phyloP scores from a whole-genome alignment of 1,140 invertebrate genomes.

The Drosophila seguyi region DNA sequence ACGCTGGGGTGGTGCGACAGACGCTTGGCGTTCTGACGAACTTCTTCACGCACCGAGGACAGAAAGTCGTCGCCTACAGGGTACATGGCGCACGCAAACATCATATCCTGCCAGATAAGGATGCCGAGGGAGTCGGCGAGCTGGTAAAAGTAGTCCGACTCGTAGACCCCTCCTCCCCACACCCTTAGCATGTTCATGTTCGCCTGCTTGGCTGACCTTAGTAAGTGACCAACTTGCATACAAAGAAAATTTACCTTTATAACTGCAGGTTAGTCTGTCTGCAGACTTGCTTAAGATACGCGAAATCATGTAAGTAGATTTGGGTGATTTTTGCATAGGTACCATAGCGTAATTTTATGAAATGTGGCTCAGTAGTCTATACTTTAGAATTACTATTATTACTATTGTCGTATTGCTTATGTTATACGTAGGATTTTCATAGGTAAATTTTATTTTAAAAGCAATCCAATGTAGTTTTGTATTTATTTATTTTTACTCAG shows the following conservation, averaged over 20 bases:
- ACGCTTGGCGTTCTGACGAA: slow-evolving; percentile 93
- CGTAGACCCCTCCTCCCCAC: slow-evolving; percentile 99
- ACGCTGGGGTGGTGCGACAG: slow-evolving; percentile 96
- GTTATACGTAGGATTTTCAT: too few relatives aligned
- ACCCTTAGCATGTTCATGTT: slow-evolving; percentile 98
- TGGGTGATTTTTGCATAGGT: neutral
- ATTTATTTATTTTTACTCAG: too few relatives aligned
- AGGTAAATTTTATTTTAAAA: too few relatives aligned
- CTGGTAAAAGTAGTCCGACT: slow-evolving; percentile 96
- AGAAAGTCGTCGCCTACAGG: slow-evolving; percentile 92
- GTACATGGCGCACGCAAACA: slow-evolving; percentile 99
- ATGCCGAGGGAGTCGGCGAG: slow-evolving; percentile 93
- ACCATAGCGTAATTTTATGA: neutral
- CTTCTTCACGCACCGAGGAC: slow-evolving; percentile 90
- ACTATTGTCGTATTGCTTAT: too few relatives aligned
- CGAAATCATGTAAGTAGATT: neutral
- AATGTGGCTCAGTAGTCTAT: too few relatives aligned
- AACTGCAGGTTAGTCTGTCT: neutral
- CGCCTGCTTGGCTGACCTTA: slow-evolving; percentile 90
- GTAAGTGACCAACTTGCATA: slow-evolving; percentile 86
- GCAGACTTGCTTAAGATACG: neutral
- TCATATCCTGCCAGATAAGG: slow-evolving; percentile 97
- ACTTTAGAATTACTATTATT: too few relatives aligned
- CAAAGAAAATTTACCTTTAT: neutral
- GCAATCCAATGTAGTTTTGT: too few relatives aligned